Base-by-base conservation (phyloP, 2,113 vertebrate genomes). In the Taurulus bubalis region DNA sequence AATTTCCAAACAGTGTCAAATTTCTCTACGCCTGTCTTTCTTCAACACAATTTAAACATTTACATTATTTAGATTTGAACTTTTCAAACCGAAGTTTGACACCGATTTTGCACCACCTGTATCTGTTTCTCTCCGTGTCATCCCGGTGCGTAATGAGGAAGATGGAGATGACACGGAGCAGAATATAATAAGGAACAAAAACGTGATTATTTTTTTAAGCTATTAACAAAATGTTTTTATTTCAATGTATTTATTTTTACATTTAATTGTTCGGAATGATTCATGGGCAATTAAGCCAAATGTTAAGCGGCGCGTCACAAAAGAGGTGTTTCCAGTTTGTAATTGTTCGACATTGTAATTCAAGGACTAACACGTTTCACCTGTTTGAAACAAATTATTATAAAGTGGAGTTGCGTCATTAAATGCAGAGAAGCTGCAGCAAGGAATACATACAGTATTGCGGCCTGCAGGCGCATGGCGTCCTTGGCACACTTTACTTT, bases 391-490 rank as follows among this genome's bases (percentile, higher is more conserved):
- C 58, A 49, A 77, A 42, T 26, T 22, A 69, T 60, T 80, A 36
- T 45, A 22, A 60, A 71, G 64, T 20, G 32, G 34, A 80, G 73
- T 70, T 36, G 34, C 59, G 40, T 40, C 79, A 79, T 77, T 84
- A 77, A 70, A 86, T 76, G 28, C 36, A 45, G 70, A 16, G 24
- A 70, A 65, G 63, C 70, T 55, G 79, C 77, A 34, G 47, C 55
- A 49, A n/a, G 30, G 42, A 34, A 79, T 62, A 77, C 26, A 38
- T 6, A 14, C 40, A 42, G 40, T 51, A 75, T 16, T 72, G 78
- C 64, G 85, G 85, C 83, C 87, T 85, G 80, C 79, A 47, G 81
- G 47, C 79, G 78, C 86, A 83, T 85, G 88, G 78, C 71, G 79
- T 86, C 64, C n/a, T 68, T 83, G 82, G 77, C 75, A 80, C 82